Conservation (phyloP, 2,113 vertebrate genomes). For the Nyctereutes procyonoides region DNA sequence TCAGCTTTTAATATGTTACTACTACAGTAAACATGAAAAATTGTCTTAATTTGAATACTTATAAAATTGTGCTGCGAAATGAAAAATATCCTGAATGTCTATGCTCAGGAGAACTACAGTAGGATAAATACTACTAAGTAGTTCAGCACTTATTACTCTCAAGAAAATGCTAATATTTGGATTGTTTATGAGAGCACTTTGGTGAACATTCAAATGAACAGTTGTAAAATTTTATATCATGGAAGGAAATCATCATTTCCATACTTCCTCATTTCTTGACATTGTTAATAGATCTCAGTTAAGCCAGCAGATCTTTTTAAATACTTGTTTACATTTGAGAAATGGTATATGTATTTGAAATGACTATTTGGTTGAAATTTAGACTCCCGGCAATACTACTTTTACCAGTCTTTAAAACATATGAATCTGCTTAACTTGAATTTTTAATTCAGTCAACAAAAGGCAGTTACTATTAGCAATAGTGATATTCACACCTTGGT, state of each 20-base stretch:
- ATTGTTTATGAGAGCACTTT: constrained; percentile 15
- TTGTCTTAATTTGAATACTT: constrained; percentile 64
- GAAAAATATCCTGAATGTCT: constrained; percentile 29
- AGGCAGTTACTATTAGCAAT: not conserved
- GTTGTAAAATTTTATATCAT: not conserved
- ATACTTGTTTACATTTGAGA: not conserved
- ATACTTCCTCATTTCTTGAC: not conserved
- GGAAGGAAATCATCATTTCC: not conserved
- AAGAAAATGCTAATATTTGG: constrained; percentile 23
- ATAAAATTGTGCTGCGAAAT: constrained; percentile 47
- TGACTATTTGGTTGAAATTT: not conserved
- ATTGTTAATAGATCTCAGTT: not conserved
- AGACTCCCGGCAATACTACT: not conserved
- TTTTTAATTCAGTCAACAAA: constrained; percentile 15
- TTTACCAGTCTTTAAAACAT: constrained; percentile 25
- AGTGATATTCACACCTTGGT: not conserved
- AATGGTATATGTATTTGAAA: not conserved
- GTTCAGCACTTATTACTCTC: constrained; percentile 19
- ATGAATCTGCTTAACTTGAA: not conserved
- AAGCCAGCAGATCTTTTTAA: constrained; percentile 11
- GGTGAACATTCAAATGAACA: not conserved
- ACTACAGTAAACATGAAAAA: constrained; percentile 53
- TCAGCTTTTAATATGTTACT: constrained; percentile 29
- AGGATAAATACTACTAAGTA: not conserved
- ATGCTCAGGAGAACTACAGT: not conserved